Base-by-base conservation (phyloP, 30 jellyfish, hydroid and myxozoan genomes). In the Pelagia noctiluca region DNA sequence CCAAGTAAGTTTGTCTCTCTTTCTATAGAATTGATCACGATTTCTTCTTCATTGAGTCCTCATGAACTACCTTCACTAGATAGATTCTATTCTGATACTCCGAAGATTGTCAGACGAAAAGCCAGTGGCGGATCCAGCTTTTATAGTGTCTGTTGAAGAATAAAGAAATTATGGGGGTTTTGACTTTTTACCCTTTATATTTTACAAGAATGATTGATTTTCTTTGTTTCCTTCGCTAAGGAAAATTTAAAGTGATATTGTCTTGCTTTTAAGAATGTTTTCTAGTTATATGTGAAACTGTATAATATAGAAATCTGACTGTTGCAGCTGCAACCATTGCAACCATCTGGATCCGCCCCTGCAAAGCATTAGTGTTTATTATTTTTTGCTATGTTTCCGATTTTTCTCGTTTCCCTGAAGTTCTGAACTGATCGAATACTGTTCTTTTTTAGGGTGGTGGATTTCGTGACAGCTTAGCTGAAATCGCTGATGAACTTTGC, bases 391-490 rank as follows among this genome's bases (percentile, higher is more conserved):
- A 42, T 42, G 8, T 42, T 5, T 42, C 57, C 57, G 16, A 5
- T 42, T 16, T 42, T 42, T 5, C 8, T 42, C 16, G 8, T 8
- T 42, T 42, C 8, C 8, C 16, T 5, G 8, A 42, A 5, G 13
- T 19, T 25, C 0, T 3, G 1, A 28, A 10, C 12, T 10, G 8
- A 2, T 38, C 8, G 2, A 1, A 12, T 57, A 5, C 30, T 37
- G 35, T 35, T 47, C 35, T 0, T 21, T 50, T 30, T 34, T 33
- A 86, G 95, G 99, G 99, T 19, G 99, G 99, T 75, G 99, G 99
- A 19, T 93, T 93, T 78, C 96, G 99, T 11, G 99, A 93, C 69
- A 93, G 99, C 71, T 70, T 93, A 36, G 94, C 96, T 35, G 99
- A 93, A 50, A 88, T 93, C n/a, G 89, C 99, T 0, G 99, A 93